Conservation (phyloP, 2,113 vertebrate species). For the Hypomesus transpacificus region DNA sequence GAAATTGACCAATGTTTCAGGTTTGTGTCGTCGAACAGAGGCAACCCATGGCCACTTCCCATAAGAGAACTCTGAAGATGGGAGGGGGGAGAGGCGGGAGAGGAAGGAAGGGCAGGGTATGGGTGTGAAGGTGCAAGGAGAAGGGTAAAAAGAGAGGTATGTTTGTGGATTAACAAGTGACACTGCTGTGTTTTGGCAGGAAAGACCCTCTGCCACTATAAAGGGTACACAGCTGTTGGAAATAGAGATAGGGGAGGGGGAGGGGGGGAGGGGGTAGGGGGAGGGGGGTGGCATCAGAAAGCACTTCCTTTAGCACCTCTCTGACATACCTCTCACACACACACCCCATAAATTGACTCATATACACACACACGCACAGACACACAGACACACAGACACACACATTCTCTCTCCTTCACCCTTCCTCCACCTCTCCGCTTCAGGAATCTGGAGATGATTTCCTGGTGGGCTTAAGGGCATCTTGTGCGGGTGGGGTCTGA, state of each 20-base stretch:
- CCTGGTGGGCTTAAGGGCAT: background rate
- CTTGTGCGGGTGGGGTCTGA: slow-evolving; percentile 4
- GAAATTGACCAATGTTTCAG: background rate
- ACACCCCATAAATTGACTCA: background rate
- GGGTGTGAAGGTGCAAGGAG: background rate
- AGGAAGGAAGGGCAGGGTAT: background rate
- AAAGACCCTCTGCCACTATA: slow-evolving; percentile 6
- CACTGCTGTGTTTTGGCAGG: background rate
- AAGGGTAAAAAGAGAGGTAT: background rate
- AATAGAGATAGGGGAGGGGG: background rate
- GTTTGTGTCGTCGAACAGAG: too few species aligned
- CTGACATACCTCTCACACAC: background rate
- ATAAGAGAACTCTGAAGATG: background rate
- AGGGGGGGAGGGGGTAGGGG: background rate
- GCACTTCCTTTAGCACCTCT: background rate
- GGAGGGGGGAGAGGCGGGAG: background rate
- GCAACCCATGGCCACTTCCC: too few species aligned
- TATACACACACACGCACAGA: background rate
- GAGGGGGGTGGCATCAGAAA: too few species aligned
- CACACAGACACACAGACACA: background rate
- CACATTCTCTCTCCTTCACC: background rate
- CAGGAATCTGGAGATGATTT: slow-evolving; percentile 14
- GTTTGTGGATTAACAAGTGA: slow-evolving; percentile 20
- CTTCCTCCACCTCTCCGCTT: background rate
- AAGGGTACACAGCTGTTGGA: slow-evolving; percentile 22